Percentiles rank a stretch among this genome's conserved stretches.
Evolutionary conservation across 2,888 invertebrate genomes (phyloP).

Genomic region (Coronaproctus castanopsis): DNA sequence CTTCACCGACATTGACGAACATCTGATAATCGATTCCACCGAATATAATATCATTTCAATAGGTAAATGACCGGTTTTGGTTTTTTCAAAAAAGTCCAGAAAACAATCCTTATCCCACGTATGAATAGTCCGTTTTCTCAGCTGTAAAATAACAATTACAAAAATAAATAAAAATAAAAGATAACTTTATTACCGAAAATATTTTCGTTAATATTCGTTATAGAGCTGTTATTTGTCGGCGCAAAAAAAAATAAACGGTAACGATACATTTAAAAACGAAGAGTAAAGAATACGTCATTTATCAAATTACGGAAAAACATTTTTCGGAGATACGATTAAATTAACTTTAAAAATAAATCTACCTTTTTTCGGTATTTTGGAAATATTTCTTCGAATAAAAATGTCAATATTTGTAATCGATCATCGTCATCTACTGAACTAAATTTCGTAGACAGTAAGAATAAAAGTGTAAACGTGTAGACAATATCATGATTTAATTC

Average conservation of each 20-base stretch:
- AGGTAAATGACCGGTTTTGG: conserved; percentile 1
- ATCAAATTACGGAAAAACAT: not conserved
- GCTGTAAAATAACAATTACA: too few relatives aligned
- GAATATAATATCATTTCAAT: conserved; percentile 4
- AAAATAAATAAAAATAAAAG: too few relatives aligned
- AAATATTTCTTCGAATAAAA: conserved; percentile 1
- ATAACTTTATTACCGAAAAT: too few relatives aligned
- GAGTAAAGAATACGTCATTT: not conserved
- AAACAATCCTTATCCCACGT: conserved; percentile 1
- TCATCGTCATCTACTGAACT: not conserved
- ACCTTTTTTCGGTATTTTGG: conserved; percentile 3
- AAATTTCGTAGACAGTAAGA: conserved; percentile 3
- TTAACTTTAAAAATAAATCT: not conserved
- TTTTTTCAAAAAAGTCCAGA: not conserved
- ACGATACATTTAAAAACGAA: not conserved
- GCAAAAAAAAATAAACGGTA: too few relatives aligned
- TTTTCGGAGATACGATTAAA: too few relatives aligned
- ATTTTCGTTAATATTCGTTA: too few relatives aligned
- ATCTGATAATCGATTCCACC: not conserved
- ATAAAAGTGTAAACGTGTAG: conserved; percentile 1
- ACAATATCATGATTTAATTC: conserved; percentile 2
- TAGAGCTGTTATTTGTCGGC: too few relatives aligned
- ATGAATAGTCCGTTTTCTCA: not conserved
- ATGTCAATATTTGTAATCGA: conserved; percentile 3
- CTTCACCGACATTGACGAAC: not conserved